Evolutionary conservation across 2,888 invertebrate genomes (phyloP).

Genomic region (Epinotia demarniana): DNA sequence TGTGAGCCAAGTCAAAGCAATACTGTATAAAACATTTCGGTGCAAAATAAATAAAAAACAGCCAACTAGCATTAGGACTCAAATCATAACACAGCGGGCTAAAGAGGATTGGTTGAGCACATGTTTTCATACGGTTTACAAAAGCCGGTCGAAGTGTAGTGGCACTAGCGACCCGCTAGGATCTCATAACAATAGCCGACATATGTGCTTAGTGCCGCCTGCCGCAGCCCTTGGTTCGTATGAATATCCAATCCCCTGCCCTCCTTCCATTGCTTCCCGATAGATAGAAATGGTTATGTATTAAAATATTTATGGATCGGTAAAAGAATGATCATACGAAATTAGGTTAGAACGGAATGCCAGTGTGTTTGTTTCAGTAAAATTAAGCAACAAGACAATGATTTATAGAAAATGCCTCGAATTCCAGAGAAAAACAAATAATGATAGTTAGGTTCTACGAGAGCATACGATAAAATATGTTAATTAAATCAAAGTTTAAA

Average conservation of each 20-base stretch:
- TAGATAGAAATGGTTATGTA: not conserved
- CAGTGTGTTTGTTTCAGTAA: not conserved
- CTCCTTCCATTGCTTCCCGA: not conserved
- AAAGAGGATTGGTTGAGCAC: not conserved
- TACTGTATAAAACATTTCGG: too few relatives aligned
- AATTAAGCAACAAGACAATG: too few relatives aligned
- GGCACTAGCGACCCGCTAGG: not conserved
- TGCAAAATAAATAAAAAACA: not conserved
- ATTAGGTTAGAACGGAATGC: constrained; percentile 3
- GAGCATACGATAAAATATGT: too few relatives aligned
- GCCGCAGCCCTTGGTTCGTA: not conserved
- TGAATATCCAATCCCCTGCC: constrained; percentile 17
- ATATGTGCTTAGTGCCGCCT: not conserved
- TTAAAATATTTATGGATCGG: constrained; percentile 1
- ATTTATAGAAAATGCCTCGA: too few relatives aligned
- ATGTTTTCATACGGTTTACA: constrained; percentile 14
- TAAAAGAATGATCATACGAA: not conserved
- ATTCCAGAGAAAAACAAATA: too few relatives aligned
- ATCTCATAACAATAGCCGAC: constrained; percentile 15
- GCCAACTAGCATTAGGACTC: not conserved
- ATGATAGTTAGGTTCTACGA: too few relatives aligned
- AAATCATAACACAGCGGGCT: not conserved
- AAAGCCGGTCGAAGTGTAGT: constrained; percentile 7
- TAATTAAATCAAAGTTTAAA: too few relatives aligned
- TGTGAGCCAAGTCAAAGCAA: too few relatives aligned